Base-by-base conservation (phyloP, 2,888 invertebrate species). In the Drosophila neotestacea region DNA sequence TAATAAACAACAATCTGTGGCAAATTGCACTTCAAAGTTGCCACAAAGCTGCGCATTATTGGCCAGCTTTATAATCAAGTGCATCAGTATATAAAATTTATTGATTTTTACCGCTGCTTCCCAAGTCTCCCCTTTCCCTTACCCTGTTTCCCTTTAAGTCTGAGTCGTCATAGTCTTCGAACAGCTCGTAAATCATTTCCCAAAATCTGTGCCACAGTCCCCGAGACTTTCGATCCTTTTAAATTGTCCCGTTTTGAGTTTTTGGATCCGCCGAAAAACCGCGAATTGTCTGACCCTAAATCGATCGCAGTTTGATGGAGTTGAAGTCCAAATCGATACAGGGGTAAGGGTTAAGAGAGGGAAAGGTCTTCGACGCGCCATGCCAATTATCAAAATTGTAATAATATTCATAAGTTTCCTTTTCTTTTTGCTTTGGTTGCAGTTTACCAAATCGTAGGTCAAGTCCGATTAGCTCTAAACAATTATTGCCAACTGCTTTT, bases 371-470 rank as follows among this genome's bases (percentile, higher is more conserved):
- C 59, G 64, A 50, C 59, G 73, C 81, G 74, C 72, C 76, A 59
- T 39, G 73, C 73, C 90, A 91, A 91, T 91, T 91, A 91, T 91
- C 90, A 87, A 91, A 91, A 91, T 91, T 91, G 90, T 91, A 90
- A 84, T 82, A 79, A 84, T 85, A 79, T 77, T 78, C 78, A 77
- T 67, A 72, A 65, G 67, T 47, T 64, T 51, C 62, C 41, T 56
- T 52, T 44, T 38, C 46, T 63, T 56, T 32, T 36, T 22, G 7
- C 55, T 38, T 61, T 63, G 58, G 54, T 44, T 66, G 70, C 70
- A 64, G 65, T 72, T 73, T 70, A 67, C 48, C 59, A 59, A 70
- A 70, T 71, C 73, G 61, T 73, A 74, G 79, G 68, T 86, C 77
- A 83, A 59, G 63, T 66, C 55, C 55, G 66, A 32, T 51, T 67